Percentiles rank a stretch among this genome's conserved stretches.
These are phyloP conservation scores for Heterodera carotae DNA, from an alignment of 1,140 invertebrate genomes.

Conservation along the genomic window DNA sequence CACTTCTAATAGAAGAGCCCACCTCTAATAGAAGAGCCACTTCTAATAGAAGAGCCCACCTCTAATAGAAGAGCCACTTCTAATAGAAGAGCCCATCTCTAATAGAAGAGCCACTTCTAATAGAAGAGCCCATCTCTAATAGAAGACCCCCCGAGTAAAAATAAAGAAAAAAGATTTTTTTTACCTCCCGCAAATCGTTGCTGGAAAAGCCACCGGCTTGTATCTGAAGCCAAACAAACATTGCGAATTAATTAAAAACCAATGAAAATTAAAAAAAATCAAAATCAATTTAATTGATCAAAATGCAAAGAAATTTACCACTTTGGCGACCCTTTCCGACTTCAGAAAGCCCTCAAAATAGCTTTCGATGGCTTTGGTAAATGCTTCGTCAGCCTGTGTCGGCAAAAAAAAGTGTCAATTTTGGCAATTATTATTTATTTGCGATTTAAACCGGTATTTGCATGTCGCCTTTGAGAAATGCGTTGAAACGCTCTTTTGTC, in stretches of 20 bases:
- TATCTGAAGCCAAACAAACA: not conserved
- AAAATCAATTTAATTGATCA: not conserved
- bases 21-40: too few relatives aligned
- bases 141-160: too few relatives aligned
- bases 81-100: too few relatives aligned
- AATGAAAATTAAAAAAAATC: not conserved
- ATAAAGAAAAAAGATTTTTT: too few relatives aligned
- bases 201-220: slow-evolving; percentile 93
- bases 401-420: not conserved
- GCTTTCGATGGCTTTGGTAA: slow-evolving; percentile 95
- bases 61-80: too few relatives aligned
- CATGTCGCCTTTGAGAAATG: slow-evolving; percentile 78
- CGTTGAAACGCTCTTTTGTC: slow-evolving; percentile 87
- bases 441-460: slow-evolving; percentile 76
- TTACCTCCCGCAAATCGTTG: slow-evolving; percentile 94
- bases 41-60: too few relatives aligned
- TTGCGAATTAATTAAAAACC: not conserved
- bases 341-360: slow-evolving; percentile 96
- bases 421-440: not conserved
- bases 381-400: slow-evolving; percentile 92
- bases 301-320: slow-evolving; percentile 72
- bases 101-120: too few relatives aligned
- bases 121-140: too few relatives aligned
- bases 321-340: slow-evolving; percentile 88
- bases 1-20: too few relatives aligned